Conservation (phyloP, 2,888 invertebrate species). For the Azorinus chamasolen region DNA sequence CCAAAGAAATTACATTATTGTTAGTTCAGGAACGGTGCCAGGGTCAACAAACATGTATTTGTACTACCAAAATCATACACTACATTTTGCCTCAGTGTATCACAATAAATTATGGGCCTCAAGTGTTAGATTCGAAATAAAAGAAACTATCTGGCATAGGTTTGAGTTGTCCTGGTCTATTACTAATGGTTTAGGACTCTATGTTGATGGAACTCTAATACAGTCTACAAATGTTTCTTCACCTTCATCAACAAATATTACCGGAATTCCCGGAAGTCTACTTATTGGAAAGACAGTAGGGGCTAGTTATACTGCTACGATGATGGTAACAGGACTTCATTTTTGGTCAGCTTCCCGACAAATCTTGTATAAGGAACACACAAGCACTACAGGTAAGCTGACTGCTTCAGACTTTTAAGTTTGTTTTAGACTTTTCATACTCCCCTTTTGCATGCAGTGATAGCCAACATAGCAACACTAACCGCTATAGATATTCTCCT, state of each 20-base stretch:
- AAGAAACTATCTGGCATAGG: conserved; percentile 31
- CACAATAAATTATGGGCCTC: conserved; percentile 19
- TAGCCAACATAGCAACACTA: too few species aligned
- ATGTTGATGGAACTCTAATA: conserved; percentile 32
- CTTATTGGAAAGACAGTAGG: conserved; percentile 10
- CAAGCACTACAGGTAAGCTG: background rate
- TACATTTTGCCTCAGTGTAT: conserved; percentile 13
- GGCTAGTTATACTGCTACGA: background rate
- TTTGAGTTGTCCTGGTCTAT: conserved; percentile 37
- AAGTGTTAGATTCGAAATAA: conserved; percentile 22
- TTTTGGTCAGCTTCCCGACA: conserved; percentile 8
- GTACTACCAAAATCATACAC: conserved; percentile 9
- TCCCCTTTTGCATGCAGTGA: too few species aligned
- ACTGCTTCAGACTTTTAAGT: too few species aligned
- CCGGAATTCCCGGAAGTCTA: background rate
- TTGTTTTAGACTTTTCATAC: too few species aligned
- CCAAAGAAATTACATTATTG: conserved; percentile 31
- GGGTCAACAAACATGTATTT: background rate
- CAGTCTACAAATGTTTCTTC: conserved; percentile 7
- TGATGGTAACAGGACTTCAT: background rate
- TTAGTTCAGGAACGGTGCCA: background rate
- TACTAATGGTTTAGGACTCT: conserved; percentile 20
- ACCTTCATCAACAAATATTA: background rate
- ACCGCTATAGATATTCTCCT: too few species aligned
- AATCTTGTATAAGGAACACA: conserved; percentile 13